Base-by-base conservation (phyloP, 2,888 invertebrate species). In the Rotaria socialis region DNA sequence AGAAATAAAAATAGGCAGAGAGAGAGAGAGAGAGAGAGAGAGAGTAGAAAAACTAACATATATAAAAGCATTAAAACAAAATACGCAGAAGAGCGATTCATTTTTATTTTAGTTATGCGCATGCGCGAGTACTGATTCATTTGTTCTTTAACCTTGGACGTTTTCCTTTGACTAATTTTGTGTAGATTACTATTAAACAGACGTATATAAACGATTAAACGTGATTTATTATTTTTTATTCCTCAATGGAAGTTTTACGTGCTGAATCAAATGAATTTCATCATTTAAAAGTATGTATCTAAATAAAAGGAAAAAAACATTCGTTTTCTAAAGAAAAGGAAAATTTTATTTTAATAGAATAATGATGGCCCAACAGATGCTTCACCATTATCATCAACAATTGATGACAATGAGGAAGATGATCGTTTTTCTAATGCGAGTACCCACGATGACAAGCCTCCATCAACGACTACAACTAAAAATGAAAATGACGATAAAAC, bases 221-320 rank as follows among this genome's bases (percentile, higher is more conserved):
- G 56, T 56, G 56, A 56, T 24, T 56, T 60, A 60, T 27, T 14
- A 10, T 41, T 22, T n/a, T 22, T 55, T 52, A 16, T 52, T 52
- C 14, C 52, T 11, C 8, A 3, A 80, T 80, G 80, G 80, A 80
- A 80, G 5, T 80, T 47, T 80, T 80, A 47, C 43, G 47, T 47
- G 43, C 80, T 3, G 80, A 80, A 47, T 19, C 80, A 24, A 47
- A n/a, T 80, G 80, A 80, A 47, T 80, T 47, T 47, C 80, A 43
- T 80, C 80, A 80, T n/a, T 47, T 80, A 80, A 80, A 80, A n/a
- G 80, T 80, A 80, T 47, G 19, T 75, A 43, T 75, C 47, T 2
- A 24, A 0, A 24, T 43, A 75, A 24, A 47, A 22, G 24, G 16
- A 52, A 52, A 27, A 22, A 6, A 3, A 55, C 0, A 6, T 55